Percentiles rank a stretch among this genome's conserved stretches.
These are phyloP conservation scores for Otus scops DNA, from an alignment of 2,797 vertebrate species.

Conservation along the genomic window DNA sequence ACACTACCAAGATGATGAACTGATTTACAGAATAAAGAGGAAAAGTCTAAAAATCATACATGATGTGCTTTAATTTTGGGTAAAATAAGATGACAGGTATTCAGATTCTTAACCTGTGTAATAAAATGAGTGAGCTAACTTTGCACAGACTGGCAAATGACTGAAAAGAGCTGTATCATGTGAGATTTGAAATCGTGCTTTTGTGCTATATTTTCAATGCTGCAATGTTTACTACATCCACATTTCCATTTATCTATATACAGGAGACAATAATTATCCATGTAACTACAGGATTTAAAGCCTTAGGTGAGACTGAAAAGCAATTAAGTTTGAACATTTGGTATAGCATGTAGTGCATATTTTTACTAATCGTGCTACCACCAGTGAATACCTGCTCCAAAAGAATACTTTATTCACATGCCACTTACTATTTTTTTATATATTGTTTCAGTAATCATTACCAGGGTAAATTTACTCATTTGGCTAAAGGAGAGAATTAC, in stretches of 20 bases:
- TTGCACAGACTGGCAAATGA: background rate
- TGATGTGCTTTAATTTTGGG: background rate
- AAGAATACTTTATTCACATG: background rate
- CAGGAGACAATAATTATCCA: background rate
- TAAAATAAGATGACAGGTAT: background rate
- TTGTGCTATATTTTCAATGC: background rate
- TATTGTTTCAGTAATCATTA: background rate
- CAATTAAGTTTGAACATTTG: background rate
- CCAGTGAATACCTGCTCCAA: background rate
- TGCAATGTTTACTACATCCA: background rate
- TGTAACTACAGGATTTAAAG: background rate
- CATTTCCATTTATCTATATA: background rate
- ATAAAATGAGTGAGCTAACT: background rate
- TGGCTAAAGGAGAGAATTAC: background rate
- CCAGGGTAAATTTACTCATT: background rate
- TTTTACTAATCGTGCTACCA: background rate
- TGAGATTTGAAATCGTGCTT: background rate
- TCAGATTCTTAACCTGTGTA: background rate
- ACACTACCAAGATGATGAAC: background rate
- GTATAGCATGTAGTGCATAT: background rate
- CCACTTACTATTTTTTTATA: background rate
- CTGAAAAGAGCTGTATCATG: background rate
- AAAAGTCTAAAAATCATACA: background rate
- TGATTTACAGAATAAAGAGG: background rate
- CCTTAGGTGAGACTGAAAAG: background rate